Evolutionary conservation across 2,113 vertebrate genomes (phyloP).

Genomic region (Hippopotamus amphibius): DNA sequence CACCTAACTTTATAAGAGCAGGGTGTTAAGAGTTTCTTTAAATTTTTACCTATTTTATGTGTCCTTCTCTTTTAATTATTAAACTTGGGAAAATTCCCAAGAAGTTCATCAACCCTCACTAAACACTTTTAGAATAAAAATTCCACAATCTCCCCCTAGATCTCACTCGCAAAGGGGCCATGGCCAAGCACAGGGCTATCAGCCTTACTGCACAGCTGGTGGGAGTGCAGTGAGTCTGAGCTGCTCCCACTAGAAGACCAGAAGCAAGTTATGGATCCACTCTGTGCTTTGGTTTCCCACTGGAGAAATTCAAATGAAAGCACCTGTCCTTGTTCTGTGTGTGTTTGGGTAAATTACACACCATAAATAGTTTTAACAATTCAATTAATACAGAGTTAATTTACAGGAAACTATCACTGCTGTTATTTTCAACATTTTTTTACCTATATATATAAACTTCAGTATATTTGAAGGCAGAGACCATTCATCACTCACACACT

Average conservation of each 20-base stretch:
- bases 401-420: not conserved
- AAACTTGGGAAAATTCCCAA: not conserved
- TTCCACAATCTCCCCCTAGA: not conserved
- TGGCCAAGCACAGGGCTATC: not conserved
- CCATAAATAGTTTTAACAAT: not conserved
- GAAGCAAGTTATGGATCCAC: not conserved
- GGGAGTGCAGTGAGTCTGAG: too few species aligned
- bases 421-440: not conserved
- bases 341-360: not conserved
- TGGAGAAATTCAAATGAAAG: conserved; percentile 8
- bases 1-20: not conserved
- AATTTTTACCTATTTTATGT: not conserved
- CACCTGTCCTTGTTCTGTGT: not conserved
- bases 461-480: not conserved
- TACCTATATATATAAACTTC: not conserved
- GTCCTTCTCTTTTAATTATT: not conserved
- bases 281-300: too few species aligned
- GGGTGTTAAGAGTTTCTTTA: not conserved
- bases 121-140: not conserved
- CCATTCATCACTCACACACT: not conserved
- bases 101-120: not conserved
- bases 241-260: not conserved
- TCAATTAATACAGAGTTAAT: not conserved
- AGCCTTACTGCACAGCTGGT: not conserved
- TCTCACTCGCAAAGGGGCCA: not conserved